Conservation (phyloP, 2,888 invertebrate genomes). For the Dyspetes luteomarginatus region DNA sequence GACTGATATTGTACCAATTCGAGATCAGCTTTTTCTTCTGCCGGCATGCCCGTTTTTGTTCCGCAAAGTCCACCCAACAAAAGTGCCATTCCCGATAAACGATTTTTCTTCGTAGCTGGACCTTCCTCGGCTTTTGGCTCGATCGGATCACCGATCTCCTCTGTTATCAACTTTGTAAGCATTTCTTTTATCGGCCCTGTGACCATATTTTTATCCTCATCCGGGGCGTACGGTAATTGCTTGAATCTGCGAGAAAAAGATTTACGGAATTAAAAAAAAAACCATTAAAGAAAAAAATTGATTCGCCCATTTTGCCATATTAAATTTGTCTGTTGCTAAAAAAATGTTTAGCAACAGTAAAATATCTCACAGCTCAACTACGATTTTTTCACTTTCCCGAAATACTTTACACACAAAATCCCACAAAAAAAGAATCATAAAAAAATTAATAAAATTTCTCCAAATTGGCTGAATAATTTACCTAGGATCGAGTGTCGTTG, state of each 20-base stretch:
- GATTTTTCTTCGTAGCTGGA: conserved; percentile 77
- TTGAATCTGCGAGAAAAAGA: conserved; percentile 80
- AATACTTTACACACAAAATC: no score
- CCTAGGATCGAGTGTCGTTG: conserved; percentile 84
- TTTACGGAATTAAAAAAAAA: conserved; percentile 2
- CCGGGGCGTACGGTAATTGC: conserved; percentile 83
- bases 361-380: no score
- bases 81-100: conserved; percentile 83
- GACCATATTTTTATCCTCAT: conserved; percentile 82
- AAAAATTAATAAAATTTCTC: background rate
- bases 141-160: conserved; percentile 75
- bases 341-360: no score
- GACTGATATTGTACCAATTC: conserved; percentile 84
- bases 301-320: no score
- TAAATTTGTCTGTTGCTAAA: no score
- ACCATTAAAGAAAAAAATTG: background rate
- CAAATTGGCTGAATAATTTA: conserved; percentile 56
- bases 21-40: conserved; percentile 82
- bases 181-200: conserved; percentile 81
- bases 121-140: conserved; percentile 74
- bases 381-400: no score
- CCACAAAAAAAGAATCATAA: no score
- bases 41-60: conserved; percentile 80
- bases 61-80: conserved; percentile 81
- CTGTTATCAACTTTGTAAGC: conserved; percentile 80